Percentiles rank a stretch among this genome's conserved stretches.
Conservation (phyloP, 2,888 invertebrate species). For the Branchellion lobata region DNA sequence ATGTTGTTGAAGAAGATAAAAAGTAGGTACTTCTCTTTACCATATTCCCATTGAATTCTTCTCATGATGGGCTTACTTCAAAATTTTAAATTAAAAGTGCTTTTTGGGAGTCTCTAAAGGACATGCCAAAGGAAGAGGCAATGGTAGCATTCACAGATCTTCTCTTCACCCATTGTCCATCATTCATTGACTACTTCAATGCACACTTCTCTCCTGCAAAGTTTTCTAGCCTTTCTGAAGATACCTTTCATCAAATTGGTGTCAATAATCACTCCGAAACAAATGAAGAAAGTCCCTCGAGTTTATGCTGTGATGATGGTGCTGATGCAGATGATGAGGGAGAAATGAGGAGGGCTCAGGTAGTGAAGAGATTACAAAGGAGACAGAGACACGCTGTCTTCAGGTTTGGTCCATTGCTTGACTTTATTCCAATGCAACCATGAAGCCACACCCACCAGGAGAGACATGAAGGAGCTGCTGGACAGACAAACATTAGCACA, state of each 20-base stretch:
- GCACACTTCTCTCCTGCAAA: constrained; percentile 85
- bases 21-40: constrained; percentile 68
- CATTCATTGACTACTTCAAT: constrained; percentile 85
- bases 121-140: constrained; percentile 80
- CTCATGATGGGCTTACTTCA: neutral
- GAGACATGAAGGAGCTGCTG: constrained; percentile 71
- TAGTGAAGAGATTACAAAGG: neutral
- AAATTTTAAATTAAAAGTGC: constrained; percentile 64
- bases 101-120: constrained; percentile 89
- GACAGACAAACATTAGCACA: constrained; percentile 75
- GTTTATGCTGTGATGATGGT: too few species aligned
- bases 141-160: constrained; percentile 88
- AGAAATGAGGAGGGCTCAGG: neutral
- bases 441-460: neutral
- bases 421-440: neutral
- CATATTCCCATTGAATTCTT: too few species aligned
- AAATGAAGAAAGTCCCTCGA: constrained; percentile 58
- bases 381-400: neutral
- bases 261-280: neutral
- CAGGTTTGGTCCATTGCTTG: neutral
- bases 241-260: neutral
- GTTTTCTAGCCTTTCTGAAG: constrained; percentile 68
- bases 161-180: constrained; percentile 81
- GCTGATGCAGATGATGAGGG: neutral
- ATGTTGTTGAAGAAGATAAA: constrained; percentile 90